phyloP scores from a whole-genome alignment of 2,888 invertebrate species.

The Tupiocoris notatus region DNA sequence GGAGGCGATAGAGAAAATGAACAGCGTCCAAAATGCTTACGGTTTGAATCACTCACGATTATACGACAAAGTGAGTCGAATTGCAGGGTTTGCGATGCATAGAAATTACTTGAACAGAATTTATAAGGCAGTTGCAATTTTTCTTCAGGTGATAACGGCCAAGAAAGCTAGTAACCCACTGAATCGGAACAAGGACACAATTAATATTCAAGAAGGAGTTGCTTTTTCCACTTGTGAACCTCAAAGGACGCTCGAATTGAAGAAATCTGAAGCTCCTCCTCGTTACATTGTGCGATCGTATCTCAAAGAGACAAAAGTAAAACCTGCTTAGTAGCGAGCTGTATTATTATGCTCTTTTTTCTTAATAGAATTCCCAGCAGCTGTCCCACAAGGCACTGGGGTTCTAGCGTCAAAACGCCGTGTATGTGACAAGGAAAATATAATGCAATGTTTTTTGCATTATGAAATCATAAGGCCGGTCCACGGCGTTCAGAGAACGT shows the following conservation, averaged over 20 bases:
- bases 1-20: not conserved
- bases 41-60: slow-evolving; percentile 9
- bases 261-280: not conserved
- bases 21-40: slow-evolving; percentile 10
- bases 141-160: slow-evolving; percentile 8
- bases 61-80: slow-evolving; percentile 5
- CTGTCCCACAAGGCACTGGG: too few species aligned
- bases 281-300: not conserved
- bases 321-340: not conserved
- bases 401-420: too few species aligned
- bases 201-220: not conserved
- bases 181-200: not conserved
- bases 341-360: too few species aligned
- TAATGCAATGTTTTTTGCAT: too few species aligned
- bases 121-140: too few species aligned
- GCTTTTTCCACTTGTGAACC: not conserved
- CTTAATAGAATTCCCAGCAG: too few species aligned
- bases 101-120: not conserved
- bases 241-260: too few species aligned
- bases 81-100: not conserved
- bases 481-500: too few species aligned
- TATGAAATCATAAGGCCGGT: too few species aligned
- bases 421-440: too few species aligned
- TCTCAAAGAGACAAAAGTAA: not conserved
- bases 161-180: slow-evolving; percentile 1